Percentiles rank a stretch among this genome's conserved stretches.
phyloP scores from a whole-genome alignment of 2,888 invertebrate species.

The Drosophila eohydei region DNA sequence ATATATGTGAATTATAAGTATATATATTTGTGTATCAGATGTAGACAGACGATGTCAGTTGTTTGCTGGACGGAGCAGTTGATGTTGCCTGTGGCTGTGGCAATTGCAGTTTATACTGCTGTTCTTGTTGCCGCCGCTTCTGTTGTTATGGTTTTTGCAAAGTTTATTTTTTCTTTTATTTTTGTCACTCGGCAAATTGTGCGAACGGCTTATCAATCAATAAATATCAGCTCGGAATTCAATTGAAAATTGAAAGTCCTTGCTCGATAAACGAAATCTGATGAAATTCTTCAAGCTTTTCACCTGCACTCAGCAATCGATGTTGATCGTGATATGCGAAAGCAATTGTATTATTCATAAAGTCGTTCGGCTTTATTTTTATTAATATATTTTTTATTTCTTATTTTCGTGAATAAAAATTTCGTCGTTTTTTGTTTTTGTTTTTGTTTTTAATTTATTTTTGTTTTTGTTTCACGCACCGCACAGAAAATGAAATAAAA shows the following conservation, averaged over 20 bases:
- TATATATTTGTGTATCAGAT: conserved; percentile 39
- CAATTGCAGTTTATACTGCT: conserved; percentile 38
- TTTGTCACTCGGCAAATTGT: conserved; percentile 26
- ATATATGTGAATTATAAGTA: conserved; percentile 41
- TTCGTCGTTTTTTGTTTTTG: background rate
- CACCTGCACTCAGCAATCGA: conserved; percentile 17
- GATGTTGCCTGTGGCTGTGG: conserved; percentile 35
- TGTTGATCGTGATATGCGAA: conserved; percentile 10
- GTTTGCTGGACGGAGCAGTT: conserved; percentile 55
- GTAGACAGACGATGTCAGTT: conserved; percentile 75
- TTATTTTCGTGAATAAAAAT: conserved; percentile 5
- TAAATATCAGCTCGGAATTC: conserved; percentile 5
- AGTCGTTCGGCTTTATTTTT: conserved; percentile 24
- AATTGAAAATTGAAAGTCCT: conserved; percentile 64
- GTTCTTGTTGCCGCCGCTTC: conserved; percentile 33
- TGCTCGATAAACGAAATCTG: conserved; percentile 34
- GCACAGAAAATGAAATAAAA: conserved; percentile 25
- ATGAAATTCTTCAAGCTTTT: conserved; percentile 39
- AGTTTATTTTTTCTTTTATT: conserved; percentile 31
- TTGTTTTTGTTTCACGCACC: conserved; percentile 24
- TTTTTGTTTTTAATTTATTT: conserved; percentile 5
- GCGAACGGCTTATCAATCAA: conserved; percentile 28
- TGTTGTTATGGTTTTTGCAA: conserved; percentile 44
- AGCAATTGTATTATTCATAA: conserved; percentile 40
- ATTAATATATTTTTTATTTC: conserved; percentile 6